Base-by-base conservation (phyloP, 2,888 invertebrate genomes). In the Polymixis lichenea region DNA sequence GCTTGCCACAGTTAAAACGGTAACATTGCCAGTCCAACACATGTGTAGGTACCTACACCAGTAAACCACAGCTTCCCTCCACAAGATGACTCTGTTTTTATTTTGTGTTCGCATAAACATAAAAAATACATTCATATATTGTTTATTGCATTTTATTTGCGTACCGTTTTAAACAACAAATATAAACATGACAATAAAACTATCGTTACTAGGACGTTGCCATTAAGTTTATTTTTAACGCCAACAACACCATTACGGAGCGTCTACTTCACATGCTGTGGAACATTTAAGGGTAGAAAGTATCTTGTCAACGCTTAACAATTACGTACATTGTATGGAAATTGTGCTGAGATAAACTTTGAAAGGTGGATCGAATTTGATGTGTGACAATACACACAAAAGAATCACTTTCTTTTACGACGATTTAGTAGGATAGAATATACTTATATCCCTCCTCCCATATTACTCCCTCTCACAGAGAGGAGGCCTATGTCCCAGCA, bases 121-220 rank as follows among this genome's bases (percentile, higher is more conserved):
- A 83, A 83, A 83, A 82, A 74, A 67, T 51, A 74, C 82, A 82
- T 72, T 79, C 72, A 72, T 61, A 56, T 22, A 71, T 64, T 80
- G 74, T 82, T 79, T 82, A 82, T 83, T 80, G 71, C 77, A 43
- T 75, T 73, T 68, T 82, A 82, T 76, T 76, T 73, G 69, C 79
- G 72, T 83, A 68, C 32, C 60, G 51, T 82, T 68, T 82, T 82
- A 70, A 66, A 80, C 71, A 77, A 62, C 60, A 78, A 72, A 80
- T 77, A 75, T 73, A 73, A 76, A 86, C 75, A 83, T 22, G 60
- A 56, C 46, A 62, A 75, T 82, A 79, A 77, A 77, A 75, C 62
- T 68, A 68, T 66, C 64, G 72, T 83, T 78, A 72, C 66, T 71
- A 38, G 60, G 68, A 78, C 68, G 66, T 77, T 70, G 75, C 51